phyloP scores from a whole-genome alignment of 2,113 vertebrate species.

The Bujurquina vittata region DNA sequence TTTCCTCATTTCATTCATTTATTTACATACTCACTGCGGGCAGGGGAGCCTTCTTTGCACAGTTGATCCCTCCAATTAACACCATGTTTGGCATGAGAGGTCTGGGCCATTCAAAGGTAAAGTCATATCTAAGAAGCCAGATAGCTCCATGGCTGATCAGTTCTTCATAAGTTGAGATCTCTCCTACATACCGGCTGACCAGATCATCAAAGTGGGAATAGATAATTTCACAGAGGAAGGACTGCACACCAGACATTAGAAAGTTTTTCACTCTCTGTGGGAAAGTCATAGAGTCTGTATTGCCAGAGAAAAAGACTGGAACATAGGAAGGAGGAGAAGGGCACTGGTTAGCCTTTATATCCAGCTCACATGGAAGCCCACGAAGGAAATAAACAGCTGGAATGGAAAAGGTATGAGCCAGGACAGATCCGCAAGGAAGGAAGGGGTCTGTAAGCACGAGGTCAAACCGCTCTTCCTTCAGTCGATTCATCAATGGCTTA shows the following conservation, averaged over 20 bases:
- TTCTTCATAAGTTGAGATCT: slow-evolving; percentile 70
- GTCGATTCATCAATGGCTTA: slow-evolving; percentile 70
- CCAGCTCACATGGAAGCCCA: slow-evolving; percentile 79
- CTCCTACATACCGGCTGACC: slow-evolving; percentile 74
- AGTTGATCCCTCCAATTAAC: slow-evolving; percentile 84
- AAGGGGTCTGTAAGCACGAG: slow-evolving; percentile 84
- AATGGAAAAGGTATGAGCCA: slow-evolving; percentile 81
- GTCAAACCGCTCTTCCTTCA: slow-evolving; percentile 80
- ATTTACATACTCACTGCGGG: slow-evolving; percentile 76
- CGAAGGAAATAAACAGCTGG: slow-evolving; percentile 85
- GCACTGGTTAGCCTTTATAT: slow-evolving; percentile 75
- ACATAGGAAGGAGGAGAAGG: slow-evolving; percentile 84
- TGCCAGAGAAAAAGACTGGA: slow-evolving; percentile 55
- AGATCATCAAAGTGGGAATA: slow-evolving; percentile 69
- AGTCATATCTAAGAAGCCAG: slow-evolving; percentile 87
- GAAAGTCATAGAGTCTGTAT: slow-evolving; percentile 83
- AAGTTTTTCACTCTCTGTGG: slow-evolving; percentile 81
- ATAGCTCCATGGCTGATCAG: slow-evolving; percentile 79
- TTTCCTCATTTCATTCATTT: background rate
- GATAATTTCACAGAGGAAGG: slow-evolving; percentile 37
- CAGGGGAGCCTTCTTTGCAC: slow-evolving; percentile 71
- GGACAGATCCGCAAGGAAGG: slow-evolving; percentile 83
- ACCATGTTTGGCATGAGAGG: slow-evolving; percentile 90
- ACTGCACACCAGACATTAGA: slow-evolving; percentile 46
- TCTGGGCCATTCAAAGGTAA: slow-evolving; percentile 84